Percentiles rank a stretch among this genome's conserved stretches.
Evolutionary conservation across 1,140 invertebrate species (phyloP).

Genomic region (Apocrypta bakeri): DNA sequence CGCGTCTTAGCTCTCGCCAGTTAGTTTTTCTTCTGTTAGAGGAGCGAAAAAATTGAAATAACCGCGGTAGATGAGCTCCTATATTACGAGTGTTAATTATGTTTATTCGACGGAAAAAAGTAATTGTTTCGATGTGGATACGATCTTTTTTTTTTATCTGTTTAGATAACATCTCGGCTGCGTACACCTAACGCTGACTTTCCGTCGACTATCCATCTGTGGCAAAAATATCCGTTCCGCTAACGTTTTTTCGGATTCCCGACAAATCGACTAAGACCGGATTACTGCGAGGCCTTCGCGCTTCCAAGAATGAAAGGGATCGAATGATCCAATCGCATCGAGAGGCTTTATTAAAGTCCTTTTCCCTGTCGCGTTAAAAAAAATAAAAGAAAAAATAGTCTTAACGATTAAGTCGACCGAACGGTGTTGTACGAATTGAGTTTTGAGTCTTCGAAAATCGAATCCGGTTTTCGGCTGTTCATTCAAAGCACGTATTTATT

Average conservation of each 20-base stretch:
- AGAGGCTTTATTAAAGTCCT: slow-evolving; percentile 55
- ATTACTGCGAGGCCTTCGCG: slow-evolving; percentile 56
- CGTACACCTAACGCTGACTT: not conserved
- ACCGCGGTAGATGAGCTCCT: too few relatives aligned
- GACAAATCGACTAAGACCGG: slow-evolving; percentile 58
- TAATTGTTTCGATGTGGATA: too few relatives aligned
- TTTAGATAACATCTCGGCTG: too few relatives aligned
- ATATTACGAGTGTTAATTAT: too few relatives aligned
- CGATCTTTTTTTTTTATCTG: too few relatives aligned
- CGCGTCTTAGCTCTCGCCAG: not conserved
- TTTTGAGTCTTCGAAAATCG: not conserved
- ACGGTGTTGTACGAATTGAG: not conserved
- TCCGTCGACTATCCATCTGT: not conserved
- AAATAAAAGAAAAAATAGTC: not conserved
- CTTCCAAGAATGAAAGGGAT: slow-evolving; percentile 53
- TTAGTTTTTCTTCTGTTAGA: not conserved
- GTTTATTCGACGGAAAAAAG: too few relatives aligned
- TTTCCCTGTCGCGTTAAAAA: slow-evolving; percentile 32
- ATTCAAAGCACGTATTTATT: too few relatives aligned
- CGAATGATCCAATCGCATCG: slow-evolving; percentile 46
- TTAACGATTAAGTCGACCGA: not conserved
- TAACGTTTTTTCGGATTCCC: not conserved
- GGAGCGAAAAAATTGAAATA: not conserved
- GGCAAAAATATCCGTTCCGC: slow-evolving; percentile 33
- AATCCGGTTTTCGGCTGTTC: too few relatives aligned